Base-by-base conservation (phyloP, 1,140 invertebrate species). In the Physella acuta region DNA sequence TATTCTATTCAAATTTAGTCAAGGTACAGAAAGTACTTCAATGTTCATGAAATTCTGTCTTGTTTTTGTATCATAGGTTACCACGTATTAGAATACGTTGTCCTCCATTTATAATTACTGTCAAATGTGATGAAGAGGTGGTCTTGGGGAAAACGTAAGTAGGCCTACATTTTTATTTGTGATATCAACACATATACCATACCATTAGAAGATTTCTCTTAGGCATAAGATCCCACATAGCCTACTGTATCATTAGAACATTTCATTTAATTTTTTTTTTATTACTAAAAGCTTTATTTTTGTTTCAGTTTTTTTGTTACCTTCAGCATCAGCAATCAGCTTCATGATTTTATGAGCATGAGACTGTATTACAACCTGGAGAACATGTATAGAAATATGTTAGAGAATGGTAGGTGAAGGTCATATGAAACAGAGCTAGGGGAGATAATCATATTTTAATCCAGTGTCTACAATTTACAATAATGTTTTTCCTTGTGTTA, bases 331-430 rank as follows among this genome's bases (percentile, higher is more conserved):
- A 66, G 59, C n/a, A 76, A 76, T 60, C 74, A 75, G 34, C 70
- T 76, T 16, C 73, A 76, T 39, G 75, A 76, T 66, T 76, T 76
- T 49, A 66, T 75, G 30, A 73, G 73, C 39, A 71, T 76, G 64
- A 67, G 66, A 16, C 67, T 76, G 2, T 76, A 76, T 65, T 76
- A 71, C 69, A 74, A 64, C 33, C 61, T 73, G 51, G 69, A 73
- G 34, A 69, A 51, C 24, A 62, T 62, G 59, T 52, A 28, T 5
- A 26, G 26, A 30, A 17, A n/a, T 20, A 3, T 68, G 66, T 44
- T 33, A 55, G 44, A 52, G 30, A 28, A 53, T 36, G 62, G 62
- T 51, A 36, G 56, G 34, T n/a, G n/a, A n/a, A n/a, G n/a, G n/a
- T n/a, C n/a, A n/a, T n/a, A n/a, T n/a, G n/a, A n/a, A n/a, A n/a